phyloP scores from a whole-genome alignment of 1,140 invertebrate genomes.

The Lutraria rhynchaena region DNA sequence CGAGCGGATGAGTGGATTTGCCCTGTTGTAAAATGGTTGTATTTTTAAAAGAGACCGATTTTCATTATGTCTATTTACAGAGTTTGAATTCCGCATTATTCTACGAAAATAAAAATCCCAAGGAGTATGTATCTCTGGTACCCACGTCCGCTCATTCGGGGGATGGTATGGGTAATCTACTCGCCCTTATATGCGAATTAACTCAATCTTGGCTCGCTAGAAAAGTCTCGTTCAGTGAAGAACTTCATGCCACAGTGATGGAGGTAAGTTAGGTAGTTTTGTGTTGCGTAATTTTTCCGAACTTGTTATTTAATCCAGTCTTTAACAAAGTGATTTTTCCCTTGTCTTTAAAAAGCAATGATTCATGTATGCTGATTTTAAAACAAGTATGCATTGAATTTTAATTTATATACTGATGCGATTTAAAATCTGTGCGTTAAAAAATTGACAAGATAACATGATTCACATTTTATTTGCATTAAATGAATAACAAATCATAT shows the following conservation, averaged over 20 bases:
- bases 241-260: conserved; percentile 97
- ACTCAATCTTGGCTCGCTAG: conserved; percentile 96
- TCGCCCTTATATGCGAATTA: conserved; percentile 95
- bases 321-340: neutral
- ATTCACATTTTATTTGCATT: no score
- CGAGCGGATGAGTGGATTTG: no score
- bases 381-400: no score
- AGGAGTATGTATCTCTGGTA: conserved; percentile 96
- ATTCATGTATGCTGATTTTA: no score
- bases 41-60: no score
- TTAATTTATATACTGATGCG: no score
- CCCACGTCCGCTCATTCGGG: conserved; percentile 98
- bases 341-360: no score
- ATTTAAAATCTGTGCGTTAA: no score
- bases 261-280: conserved; percentile 85
- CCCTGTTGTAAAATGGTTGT: no score
- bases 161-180: conserved; percentile 99
- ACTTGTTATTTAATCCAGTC: neutral
- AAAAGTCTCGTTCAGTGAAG: conserved; percentile 94
- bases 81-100: conserved; percentile 97
- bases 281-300: neutral
- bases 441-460: no score
- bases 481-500: no score
- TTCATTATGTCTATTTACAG: conserved; percentile 81
- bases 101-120: conserved; percentile 97